Evolutionary conservation across 2,888 invertebrate species (phyloP), one percentile per base, ranked within the genome.

Genomic region (Rhagium mordax): DNA sequence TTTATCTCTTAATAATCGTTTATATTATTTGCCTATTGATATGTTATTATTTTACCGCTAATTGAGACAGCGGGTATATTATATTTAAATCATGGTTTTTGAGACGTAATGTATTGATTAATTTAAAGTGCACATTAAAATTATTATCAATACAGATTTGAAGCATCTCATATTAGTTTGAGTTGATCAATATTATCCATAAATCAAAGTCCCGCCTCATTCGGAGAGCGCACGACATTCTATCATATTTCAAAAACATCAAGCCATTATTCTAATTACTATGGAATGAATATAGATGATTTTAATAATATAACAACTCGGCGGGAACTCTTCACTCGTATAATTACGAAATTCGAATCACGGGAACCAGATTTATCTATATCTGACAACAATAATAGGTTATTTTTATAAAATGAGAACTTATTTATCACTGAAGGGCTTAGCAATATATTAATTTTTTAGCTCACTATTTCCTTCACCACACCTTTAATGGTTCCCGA

Each of bases 211-310:
- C 85, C 84, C 85, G 82, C 85, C 85, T 85, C 78, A 82, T 84
- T 82, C 80, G 80, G 80, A 81, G 82, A 84, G 83, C 80, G 83
- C 86, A 86, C 86, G 86, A 84, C 85, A 86, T 86, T 84, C 85
- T 84, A 84, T 85, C 85, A 86, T 86, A 86, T 85, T 86, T 86
- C 86, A 86, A 86, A 85, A 86, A 85, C 84, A 86, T 85, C 85
- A 83, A 84, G 82, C 85, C 86, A 86, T 86, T 86, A 86, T 86
- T 85, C 86, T 86, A 86, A 86, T 86, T 85, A 85, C 85, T 80
- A 76, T 79, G 81, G 81, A 85, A 85, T 84, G 85, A 84, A 85
- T 84, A 84, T 84, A 83, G 84, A 85, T 85, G 85, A 84, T 84
- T 84, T 84, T 84, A 84, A 83, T 83, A 84, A 83, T 84, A 83